Evolutionary conservation across 2,888 invertebrate species (phyloP).

Genomic region (Danaus chrysippus): DNA sequence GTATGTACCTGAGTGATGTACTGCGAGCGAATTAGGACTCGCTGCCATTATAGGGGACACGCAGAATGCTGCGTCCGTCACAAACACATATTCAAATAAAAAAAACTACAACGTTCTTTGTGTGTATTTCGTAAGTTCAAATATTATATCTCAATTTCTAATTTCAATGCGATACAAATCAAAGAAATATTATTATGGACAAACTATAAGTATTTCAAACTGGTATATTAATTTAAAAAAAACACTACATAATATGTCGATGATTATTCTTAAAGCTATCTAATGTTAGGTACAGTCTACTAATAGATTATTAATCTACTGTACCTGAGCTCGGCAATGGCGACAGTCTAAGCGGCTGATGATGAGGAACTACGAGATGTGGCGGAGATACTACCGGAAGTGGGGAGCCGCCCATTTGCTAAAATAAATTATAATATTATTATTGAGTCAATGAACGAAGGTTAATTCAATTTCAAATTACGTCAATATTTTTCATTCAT

Average conservation of each 20-base stretch:
- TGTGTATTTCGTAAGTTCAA: no score
- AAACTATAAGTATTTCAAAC: no score
- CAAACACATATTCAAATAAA: slow-evolving; percentile 16
- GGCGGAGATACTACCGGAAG: slow-evolving; percentile 48
- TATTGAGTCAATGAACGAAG: not conserved
- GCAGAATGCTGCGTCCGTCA: slow-evolving; percentile 83
- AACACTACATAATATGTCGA: no score
- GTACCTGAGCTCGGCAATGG: slow-evolving; percentile 81
- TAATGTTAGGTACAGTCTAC: no score
- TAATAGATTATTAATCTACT: not conserved
- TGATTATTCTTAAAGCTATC: no score
- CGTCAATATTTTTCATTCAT: no score
- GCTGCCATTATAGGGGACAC: slow-evolving; percentile 83
- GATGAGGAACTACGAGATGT: slow-evolving; percentile 63
- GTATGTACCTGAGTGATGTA: slow-evolving; percentile 82
- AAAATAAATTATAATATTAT: not conserved
- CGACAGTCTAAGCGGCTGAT: slow-evolving; percentile 80
- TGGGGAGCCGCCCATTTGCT: slow-evolving; percentile 65
- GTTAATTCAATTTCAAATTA: no score
- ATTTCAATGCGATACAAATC: no score
- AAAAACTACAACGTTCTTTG: no score
- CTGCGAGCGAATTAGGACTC: slow-evolving; percentile 82
- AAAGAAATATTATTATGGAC: no score
- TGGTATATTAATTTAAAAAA: no score
- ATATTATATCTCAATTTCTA: no score